Conservation (phyloP, 1,140 invertebrate species). For the Globodera ellingtonae region DNA sequence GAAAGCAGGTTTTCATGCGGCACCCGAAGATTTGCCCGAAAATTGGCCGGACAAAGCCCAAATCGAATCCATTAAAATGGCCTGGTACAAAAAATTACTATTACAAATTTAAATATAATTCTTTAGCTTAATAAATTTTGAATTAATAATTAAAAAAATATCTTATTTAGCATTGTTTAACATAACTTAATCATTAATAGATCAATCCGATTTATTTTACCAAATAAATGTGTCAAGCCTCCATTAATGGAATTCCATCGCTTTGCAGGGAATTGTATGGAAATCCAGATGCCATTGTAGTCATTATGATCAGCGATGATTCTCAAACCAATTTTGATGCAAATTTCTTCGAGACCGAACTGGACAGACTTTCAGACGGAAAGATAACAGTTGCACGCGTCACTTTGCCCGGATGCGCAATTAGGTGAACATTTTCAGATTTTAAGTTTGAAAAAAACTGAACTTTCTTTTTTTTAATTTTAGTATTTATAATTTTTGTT, state of each 20-base stretch:
- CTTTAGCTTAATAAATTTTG: too few species aligned
- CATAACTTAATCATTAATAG: too few species aligned
- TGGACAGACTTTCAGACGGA: conserved; percentile 68
- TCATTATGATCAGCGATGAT: conserved; percentile 84
- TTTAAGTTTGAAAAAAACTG: not conserved
- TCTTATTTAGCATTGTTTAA: too few species aligned
- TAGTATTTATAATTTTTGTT: too few species aligned
- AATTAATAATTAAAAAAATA: too few species aligned
- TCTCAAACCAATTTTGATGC: conserved; percentile 73
- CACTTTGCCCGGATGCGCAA: conserved; percentile 71
- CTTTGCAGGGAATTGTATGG: conserved; percentile 35
- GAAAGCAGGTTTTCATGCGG: not conserved
- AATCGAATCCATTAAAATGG: not conserved
- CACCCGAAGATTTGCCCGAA: not conserved
- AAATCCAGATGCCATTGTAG: conserved; percentile 73
- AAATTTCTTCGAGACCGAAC: conserved; percentile 83
- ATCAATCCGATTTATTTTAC: too few species aligned
- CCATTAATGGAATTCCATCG: too few species aligned
- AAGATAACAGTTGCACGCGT: conserved; percentile 76
- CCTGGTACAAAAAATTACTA: not conserved
- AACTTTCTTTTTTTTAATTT: not conserved
- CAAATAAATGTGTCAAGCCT: too few species aligned
- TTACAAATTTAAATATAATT: too few species aligned
- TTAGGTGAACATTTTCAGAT: conserved; percentile 30
- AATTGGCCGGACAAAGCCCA: not conserved